Base-by-base conservation (phyloP, 2,797 vertebrate genomes). In the Balearica regulorum region DNA sequence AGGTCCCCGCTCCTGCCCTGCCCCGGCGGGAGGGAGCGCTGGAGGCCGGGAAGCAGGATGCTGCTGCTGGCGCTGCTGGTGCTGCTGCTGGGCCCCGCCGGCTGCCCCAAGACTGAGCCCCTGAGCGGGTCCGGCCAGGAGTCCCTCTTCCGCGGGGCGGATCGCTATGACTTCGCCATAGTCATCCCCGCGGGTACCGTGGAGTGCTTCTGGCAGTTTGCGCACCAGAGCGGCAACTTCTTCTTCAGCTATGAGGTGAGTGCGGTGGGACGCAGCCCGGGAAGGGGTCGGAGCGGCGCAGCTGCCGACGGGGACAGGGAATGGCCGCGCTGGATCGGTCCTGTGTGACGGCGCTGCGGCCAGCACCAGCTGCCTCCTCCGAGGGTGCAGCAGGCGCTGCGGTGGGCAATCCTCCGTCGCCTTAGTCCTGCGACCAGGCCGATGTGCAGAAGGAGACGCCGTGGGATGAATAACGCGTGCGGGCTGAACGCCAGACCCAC, bases 191-290 rank as follows among this genome's bases (percentile, higher is more conserved):
- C 98, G 0, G 94, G 97, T 1, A 93, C 88, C 1, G n/a, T 93
- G 2, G 98, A 99, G 87, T 99, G 99, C 57, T 99, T 99, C 98
- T 99, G 99, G 99, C 99, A 99, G 93, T 99, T 99, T 16, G 98
- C 99, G 2, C 98, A 99, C 58, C 97, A 94, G 6, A 98, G 96
- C 0, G 99, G 99, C 48, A 98, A 44, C 18, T 99, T 99, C 98
- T 99, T 98, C 97, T 98, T 99, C 90, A 98, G 93, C 95, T 99
- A 99, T 10, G 98, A 99, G 99, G 99, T 99, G 66, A 98, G 98
- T 21, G 48, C 5, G 6, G 33, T 3, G 12, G 21, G 68, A 21
- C 0, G 0, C 0, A 6, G 20, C n/a, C 37, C 0, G 3, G 66
- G 41, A 37, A 8, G 49, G 13, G 26, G 83, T 11, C 0, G 1